These are phyloP conservation scores for Bombus consobrinus DNA, from an alignment of 1,140 invertebrate genomes.

Conservation along the genomic window DNA sequence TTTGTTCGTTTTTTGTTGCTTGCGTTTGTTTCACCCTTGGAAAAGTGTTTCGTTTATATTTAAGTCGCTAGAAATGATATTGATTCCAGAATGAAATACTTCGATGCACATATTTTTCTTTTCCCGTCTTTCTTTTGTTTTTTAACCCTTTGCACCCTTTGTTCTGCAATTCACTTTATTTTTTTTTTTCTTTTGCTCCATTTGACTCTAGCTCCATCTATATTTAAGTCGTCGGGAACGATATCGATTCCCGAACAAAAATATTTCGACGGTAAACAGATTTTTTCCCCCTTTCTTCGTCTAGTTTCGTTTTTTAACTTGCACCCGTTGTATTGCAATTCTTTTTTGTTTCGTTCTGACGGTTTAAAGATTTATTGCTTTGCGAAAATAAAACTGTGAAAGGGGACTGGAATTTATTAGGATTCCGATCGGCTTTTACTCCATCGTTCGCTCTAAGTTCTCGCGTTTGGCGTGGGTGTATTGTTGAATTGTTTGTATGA, in stretches of 20 bases:
- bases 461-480: background rate
- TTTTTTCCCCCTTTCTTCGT: background rate
- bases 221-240: too few relatives aligned
- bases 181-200: background rate
- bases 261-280: conserved; percentile 22
- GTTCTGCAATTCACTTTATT: background rate
- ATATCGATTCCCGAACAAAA: background rate
- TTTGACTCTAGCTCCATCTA: too few relatives aligned
- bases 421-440: background rate
- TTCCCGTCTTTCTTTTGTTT: too few relatives aligned
- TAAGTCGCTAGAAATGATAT: conserved; percentile 31
- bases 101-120: background rate
- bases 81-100: conserved; percentile 25
- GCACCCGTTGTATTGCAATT: background rate
- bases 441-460: background rate
- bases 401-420: conserved; percentile 19
- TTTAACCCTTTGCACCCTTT: background rate
- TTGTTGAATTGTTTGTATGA: background rate
- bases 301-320: background rate
- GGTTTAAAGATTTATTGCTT: background rate
- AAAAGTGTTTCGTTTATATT: conserved; percentile 12
- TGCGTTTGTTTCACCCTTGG: background rate
- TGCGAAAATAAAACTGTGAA: background rate
- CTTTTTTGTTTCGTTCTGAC: background rate
- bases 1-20: background rate